These are phyloP conservation scores for Chiroxiphia lanceolata DNA, from an alignment of 2,797 vertebrate species.

Conservation along the genomic window DNA sequence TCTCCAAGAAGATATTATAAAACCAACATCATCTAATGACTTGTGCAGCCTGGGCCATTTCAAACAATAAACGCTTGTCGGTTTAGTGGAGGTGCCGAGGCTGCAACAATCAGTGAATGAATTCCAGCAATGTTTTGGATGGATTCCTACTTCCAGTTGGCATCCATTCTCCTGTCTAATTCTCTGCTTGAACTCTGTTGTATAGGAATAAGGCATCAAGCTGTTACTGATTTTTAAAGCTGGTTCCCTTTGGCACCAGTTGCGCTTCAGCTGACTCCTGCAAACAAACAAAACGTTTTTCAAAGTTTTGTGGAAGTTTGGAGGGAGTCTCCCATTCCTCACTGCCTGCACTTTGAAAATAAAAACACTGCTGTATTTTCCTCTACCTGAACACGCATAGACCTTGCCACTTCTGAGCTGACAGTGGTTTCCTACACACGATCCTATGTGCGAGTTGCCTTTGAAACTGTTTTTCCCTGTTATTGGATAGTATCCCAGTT, in stretches of 20 bases:
- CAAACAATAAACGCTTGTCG: conserved; percentile 1
- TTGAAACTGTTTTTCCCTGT: neutral
- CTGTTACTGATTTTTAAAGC: neutral
- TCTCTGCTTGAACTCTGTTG: neutral
- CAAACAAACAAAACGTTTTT: neutral
- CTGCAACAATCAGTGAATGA: neutral
- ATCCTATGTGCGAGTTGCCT: neutral
- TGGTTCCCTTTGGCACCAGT: conserved; percentile 8
- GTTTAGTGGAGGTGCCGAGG: neutral
- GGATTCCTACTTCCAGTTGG: conserved; percentile 16
- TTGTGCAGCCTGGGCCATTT: conserved; percentile 3
- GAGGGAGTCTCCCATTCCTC: neutral
- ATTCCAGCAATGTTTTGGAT: conserved; percentile 45
- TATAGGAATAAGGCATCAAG: neutral
- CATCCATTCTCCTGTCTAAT: neutral
- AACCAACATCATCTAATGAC: neutral
- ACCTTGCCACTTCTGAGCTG: neutral
- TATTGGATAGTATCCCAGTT: neutral
- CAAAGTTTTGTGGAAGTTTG: neutral
- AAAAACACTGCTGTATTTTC: neutral
- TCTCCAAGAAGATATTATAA: conserved; percentile 15
- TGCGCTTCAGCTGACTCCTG: conserved; percentile 33
- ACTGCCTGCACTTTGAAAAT: neutral
- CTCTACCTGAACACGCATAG: neutral
- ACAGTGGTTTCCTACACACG: neutral